Evolutionary conservation across 2,113 vertebrate species (phyloP).

Genomic region (Coregonus clupeaformis): DNA sequence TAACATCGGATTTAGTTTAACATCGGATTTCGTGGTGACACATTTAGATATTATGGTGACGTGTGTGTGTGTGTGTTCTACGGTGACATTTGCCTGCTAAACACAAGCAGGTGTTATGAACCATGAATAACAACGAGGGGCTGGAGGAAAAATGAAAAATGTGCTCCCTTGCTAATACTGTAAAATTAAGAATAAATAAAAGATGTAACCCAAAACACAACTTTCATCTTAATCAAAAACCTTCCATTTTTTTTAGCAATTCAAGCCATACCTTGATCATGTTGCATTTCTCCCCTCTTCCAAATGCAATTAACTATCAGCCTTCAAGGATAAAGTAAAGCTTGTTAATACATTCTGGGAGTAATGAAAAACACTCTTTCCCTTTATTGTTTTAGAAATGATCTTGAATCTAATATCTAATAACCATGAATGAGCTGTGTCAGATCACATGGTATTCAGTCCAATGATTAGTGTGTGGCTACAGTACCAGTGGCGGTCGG

Average conservation of each 20-base stretch:
- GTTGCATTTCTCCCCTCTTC: not conserved
- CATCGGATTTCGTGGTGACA: too few species aligned
- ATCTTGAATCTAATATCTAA: constrained; percentile 68
- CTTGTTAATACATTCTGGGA: constrained; percentile 70
- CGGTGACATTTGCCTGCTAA: constrained; percentile 68
- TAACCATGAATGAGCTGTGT: constrained; percentile 42
- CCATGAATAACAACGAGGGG: constrained; percentile 53
- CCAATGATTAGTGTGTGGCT: too few species aligned
- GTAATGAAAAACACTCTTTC: constrained; percentile 51
- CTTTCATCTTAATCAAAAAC: constrained; percentile 68
- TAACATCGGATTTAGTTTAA: too few species aligned
- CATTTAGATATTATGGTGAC: too few species aligned
- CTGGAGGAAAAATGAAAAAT: constrained; percentile 51
- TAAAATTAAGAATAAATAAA: constrained; percentile 56
- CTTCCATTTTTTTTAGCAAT: constrained; percentile 54
- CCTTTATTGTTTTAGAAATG: constrained; percentile 67
- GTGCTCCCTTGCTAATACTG: constrained; percentile 46
- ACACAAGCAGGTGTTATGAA: constrained; percentile 62
- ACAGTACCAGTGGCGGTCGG: too few species aligned
- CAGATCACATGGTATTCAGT: constrained; percentile 13
- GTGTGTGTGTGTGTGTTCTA: constrained; percentile 21
- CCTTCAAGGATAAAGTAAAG: constrained; percentile 72
- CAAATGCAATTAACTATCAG: constrained; percentile 74
- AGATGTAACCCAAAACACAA: constrained; percentile 64
- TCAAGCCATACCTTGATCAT: constrained; percentile 19